Base-by-base conservation (phyloP, 2,797 vertebrate genomes). In the Urosaurus nigricauda region DNA sequence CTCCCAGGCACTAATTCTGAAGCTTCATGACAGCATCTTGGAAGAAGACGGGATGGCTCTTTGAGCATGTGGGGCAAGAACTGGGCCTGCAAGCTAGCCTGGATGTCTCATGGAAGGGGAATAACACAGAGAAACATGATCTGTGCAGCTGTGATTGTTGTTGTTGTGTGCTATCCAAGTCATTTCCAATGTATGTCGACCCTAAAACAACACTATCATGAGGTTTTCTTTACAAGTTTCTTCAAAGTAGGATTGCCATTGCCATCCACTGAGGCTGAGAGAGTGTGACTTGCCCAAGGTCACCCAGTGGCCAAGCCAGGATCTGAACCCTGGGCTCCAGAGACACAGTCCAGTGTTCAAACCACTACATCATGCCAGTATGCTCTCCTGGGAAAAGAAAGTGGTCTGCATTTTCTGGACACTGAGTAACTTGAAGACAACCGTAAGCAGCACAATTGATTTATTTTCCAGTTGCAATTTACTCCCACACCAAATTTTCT, bases 401-500 rank as follows among this genome's bases (percentile, higher is more conserved):
- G 37, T 60, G 40, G 63, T 80, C 51, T 74, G 40, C 26, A 11
- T 63, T 85, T 89, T 79, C 83, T n/a, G 40, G 78, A 51, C 32
- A 21, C 82, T n/a, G 63, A 51, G n/a, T 60, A 60, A 83, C 63
- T 29, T 51, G 47, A 7, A 51, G 47, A 19, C 71, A 79, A 88
- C 47, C 43, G 29, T 8, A 70, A 58, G 63, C 75, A 71, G 79
- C 51, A 17, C 43, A 37, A n/a, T 8, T 85, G 75, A 17, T 81
- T 89, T 47, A 40, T 63, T 80, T 89, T 85, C 63, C 81, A n/a
- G 60, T 86, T 89, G 70, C 79, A 89, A 82, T 82, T 53, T 77
- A 53, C 43, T 65, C 79, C n/a, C 65, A 19, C 56, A 53, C 43
- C 79, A 56, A 21, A 21, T 89, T 56, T 43, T 16, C 70, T 77